Percentiles rank a stretch among this genome's conserved stretches.
These are phyloP conservation scores for Nomada goodeniana DNA, from an alignment of 2,888 invertebrate species.

Conservation along the genomic window DNA sequence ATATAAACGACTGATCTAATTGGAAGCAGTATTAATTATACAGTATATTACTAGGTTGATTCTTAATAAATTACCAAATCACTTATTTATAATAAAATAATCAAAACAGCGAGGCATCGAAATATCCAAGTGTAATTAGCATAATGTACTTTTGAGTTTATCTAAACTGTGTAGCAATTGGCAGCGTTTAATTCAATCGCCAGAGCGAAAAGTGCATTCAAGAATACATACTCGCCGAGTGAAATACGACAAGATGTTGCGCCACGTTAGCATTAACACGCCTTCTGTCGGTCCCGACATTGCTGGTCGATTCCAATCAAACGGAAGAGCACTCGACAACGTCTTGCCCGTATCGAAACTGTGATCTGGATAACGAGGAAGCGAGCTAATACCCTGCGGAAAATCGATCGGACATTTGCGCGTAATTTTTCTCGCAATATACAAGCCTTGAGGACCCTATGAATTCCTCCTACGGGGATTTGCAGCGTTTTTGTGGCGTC, in stretches of 20 bases:
- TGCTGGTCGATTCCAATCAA: neutral
- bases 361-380: neutral
- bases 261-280: neutral
- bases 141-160: too few relatives aligned
- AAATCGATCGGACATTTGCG: conserved; percentile 11
- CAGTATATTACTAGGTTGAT: too few relatives aligned
- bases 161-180: neutral
- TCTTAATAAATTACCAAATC: too few relatives aligned
- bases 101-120: too few relatives aligned
- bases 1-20: too few relatives aligned
- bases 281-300: neutral
- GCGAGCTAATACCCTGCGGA: neutral
- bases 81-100: too few relatives aligned
- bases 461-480: conserved; percentile 46
- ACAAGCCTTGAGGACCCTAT: conserved; percentile 11
- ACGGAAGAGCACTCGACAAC: neutral
- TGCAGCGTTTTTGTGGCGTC: conserved; percentile 33
- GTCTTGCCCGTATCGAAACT: neutral
- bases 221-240: too few relatives aligned
- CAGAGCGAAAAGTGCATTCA: neutral
- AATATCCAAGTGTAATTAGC: too few relatives aligned
- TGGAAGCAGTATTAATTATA: too few relatives aligned
- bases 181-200: neutral
- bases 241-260: neutral
- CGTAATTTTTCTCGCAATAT: conserved; percentile 33